Percentiles rank a stretch among this genome's conserved stretches.
phyloP scores from a whole-genome alignment of 2,888 invertebrate species.

The Nephrotoma flavescens region DNA sequence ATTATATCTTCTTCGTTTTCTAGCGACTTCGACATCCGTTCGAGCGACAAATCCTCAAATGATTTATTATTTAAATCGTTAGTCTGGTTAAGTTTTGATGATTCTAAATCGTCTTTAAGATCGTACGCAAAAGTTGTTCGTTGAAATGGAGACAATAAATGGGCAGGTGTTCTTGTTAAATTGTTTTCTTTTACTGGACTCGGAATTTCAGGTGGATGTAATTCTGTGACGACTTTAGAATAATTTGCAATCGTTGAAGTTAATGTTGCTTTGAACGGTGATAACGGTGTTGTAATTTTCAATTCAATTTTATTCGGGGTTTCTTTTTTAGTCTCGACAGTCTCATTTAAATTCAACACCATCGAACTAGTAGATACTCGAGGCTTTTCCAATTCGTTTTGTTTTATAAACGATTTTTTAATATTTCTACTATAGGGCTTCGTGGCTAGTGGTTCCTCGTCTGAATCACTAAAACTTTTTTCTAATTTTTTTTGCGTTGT shows the following conservation, averaged over 20 bases:
- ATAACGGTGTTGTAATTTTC: neutral
- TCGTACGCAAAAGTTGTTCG: neutral
- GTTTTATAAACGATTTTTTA: neutral
- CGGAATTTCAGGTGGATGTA: neutral
- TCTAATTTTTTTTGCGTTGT: conserved; percentile 18
- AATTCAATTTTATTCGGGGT: neutral
- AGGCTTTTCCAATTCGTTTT: neutral
- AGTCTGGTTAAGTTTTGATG: neutral
- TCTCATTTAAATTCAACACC: neutral
- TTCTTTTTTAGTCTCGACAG: neutral
- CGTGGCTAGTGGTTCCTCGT: conserved; percentile 46
- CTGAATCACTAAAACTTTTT: conserved; percentile 44
- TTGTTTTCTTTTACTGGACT: neutral
- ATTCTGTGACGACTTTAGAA: neutral
- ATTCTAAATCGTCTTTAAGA: neutral
- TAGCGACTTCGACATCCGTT: neutral
- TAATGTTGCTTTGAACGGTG: neutral
- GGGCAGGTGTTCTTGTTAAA: neutral
- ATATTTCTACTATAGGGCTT: conserved; percentile 19
- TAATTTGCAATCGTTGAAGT: neutral
- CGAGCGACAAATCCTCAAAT: neutral
- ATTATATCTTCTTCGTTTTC: neutral
- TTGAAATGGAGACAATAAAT: neutral
- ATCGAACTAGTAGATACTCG: neutral
- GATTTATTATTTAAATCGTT: conserved; percentile 1